Base-by-base conservation (phyloP, 2,888 invertebrate species). In the Nemurella pictetii region DNA sequence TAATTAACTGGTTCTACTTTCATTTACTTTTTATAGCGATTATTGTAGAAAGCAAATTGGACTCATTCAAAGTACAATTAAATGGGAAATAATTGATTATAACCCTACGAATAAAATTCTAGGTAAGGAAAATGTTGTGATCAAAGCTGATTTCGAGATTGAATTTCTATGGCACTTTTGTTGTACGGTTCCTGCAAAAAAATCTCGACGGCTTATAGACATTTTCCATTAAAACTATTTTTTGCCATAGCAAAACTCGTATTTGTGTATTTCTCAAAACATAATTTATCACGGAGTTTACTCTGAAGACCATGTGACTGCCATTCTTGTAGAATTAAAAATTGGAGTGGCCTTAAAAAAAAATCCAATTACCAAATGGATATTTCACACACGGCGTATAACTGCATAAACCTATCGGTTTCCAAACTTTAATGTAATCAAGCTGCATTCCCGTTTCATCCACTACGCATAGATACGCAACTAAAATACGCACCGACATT, bases 61-160 rank as follows among this genome's bases (percentile, higher is more conserved):
- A 26, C 75, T 3, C 75, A 75, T 20, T 75, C 75, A 75, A 75
- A 75, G 75, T 28, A 3, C 55, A 20, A 55, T 12, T 55, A 55
- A 3, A 75, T 75, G 26, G 5, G 28, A 75, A 75, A 75, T 75
- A 75, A 75, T 75, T 75, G 75, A 75, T 75, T 75, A 75, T 26
- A 27, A 20, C 20, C 20, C 55, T 55, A 20, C 55, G 2, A 20
- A 20, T 2, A 55, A 55, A 7, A 20, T 55, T 55, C 55, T 55
- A 55, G 20, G 20, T 55, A 55, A 55, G 20, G 55, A 55, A 55
- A 55, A 55, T 55, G 55, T 20, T 55, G 3, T 55, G 55, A 55
- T 55, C 3, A 55, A 55, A 55, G 12, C 20, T 55, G 55, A 12
- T 55, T 55, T 12, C 55, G 15, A 55, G 55, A 20, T 15, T 20